phyloP scores from a whole-genome alignment of 92 coral and sea anemone genomes.

The Porites evermanni region DNA sequence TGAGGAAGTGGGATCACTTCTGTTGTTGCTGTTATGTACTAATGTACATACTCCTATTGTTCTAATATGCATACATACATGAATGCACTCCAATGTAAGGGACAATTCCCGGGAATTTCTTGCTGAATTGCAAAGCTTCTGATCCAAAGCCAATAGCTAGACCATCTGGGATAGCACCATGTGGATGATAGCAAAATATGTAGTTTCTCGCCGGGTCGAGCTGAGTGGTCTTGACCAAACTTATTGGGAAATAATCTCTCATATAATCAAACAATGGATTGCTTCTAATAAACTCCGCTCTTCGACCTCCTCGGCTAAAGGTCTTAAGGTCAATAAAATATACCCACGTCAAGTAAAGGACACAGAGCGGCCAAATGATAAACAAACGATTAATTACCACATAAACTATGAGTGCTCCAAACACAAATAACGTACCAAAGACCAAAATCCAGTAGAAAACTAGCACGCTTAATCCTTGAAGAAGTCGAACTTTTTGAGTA shows the following conservation, averaged over 20 bases:
- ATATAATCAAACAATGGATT: slow-evolving; percentile 43
- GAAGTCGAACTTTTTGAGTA: background rate
- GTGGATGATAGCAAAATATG: slow-evolving; percentile 83
- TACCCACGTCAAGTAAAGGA: slow-evolving; percentile 45
- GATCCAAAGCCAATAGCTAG: slow-evolving; percentile 77
- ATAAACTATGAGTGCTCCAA: slow-evolving; percentile 9
- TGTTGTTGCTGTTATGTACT: too few species aligned
- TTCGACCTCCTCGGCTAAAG: slow-evolving; percentile 57
- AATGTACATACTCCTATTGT: too few species aligned
- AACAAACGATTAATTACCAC: background rate
- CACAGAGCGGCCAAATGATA: slow-evolving; percentile 44
- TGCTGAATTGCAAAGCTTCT: slow-evolving; percentile 77
- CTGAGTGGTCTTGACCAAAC: slow-evolving; percentile 55
- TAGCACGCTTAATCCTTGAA: slow-evolving; percentile 14
- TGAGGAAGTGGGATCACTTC: too few species aligned
- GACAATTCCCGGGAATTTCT: slow-evolving; percentile 28
- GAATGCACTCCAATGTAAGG: slow-evolving; percentile 41
- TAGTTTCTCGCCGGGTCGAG: slow-evolving; percentile 53
- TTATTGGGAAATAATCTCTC: slow-evolving; percentile 64
- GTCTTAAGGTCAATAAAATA: slow-evolving; percentile 52
- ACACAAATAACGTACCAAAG: slow-evolving; percentile 15
- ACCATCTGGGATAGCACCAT: slow-evolving; percentile 82
- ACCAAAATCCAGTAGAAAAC: slow-evolving; percentile 23
- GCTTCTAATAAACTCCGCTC: slow-evolving; percentile 53
- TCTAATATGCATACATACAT: background rate